Conservation (phyloP, 2,113 vertebrate species). For the Dissostichus mawsoni region DNA sequence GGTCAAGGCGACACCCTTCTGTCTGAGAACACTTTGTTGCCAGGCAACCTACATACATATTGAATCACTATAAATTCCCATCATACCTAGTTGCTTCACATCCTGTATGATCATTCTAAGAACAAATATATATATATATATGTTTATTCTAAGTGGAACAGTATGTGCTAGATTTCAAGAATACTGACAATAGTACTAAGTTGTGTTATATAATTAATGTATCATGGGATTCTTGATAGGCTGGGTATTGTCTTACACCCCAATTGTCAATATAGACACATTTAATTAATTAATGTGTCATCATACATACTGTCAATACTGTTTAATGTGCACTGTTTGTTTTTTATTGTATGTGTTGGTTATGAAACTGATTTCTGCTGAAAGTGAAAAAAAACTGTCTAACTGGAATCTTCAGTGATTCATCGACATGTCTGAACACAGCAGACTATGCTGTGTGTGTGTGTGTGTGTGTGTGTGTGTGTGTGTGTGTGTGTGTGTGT, state of each 20-base stretch:
- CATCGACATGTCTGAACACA: conserved; percentile 66
- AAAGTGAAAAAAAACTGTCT: conserved; percentile 2
- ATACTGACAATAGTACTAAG: background rate
- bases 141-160: conserved; percentile 7
- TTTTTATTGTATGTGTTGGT: background rate
- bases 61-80: too few species aligned
- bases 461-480: background rate
- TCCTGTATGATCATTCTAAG: conserved; percentile 17
- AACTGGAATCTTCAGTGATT: conserved; percentile 56
- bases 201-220: background rate
- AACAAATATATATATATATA: background rate
- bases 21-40: too few species aligned
- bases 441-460: conserved; percentile 6
- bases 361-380: conserved; percentile 14
- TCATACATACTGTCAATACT: background rate
- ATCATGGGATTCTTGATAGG: background rate
- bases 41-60: too few species aligned
- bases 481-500: conserved; percentile 1
- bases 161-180: conserved; percentile 2
- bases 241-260: background rate
- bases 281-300: background rate
- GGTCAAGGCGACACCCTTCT: too few species aligned
- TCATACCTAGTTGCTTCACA: background rate
- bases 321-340: too few species aligned
- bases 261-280: background rate